Conservation (phyloP, 2,113 vertebrate genomes). For the Callipepla squamata region DNA sequence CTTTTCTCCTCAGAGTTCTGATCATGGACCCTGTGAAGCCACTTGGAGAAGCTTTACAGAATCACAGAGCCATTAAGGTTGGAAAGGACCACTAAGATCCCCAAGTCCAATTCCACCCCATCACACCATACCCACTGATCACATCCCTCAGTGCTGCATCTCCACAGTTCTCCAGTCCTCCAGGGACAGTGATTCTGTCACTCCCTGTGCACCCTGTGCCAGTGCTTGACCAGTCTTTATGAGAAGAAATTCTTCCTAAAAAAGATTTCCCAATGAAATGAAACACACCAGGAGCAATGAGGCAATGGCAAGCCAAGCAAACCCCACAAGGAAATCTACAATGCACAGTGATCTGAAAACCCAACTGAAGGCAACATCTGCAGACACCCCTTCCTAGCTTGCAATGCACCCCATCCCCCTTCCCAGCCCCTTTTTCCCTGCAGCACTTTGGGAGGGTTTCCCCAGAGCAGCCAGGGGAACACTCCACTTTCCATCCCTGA, state of each 20-base stretch:
- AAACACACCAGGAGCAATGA: not conserved
- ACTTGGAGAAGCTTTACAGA: not conserved
- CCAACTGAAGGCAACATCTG: not conserved
- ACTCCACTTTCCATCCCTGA: not conserved
- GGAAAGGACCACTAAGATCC: no score
- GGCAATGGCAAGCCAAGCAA: not conserved
- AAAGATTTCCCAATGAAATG: not conserved
- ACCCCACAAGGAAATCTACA: not conserved
- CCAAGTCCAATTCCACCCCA: no score
- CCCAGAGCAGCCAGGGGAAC: not conserved
- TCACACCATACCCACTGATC: no score
- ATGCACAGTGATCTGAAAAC: not conserved
- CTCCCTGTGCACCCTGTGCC: no score
- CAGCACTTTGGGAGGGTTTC: not conserved
- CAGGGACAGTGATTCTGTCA: no score
- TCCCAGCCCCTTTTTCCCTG: not conserved
- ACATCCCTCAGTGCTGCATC: no score
- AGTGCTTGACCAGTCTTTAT: no score
- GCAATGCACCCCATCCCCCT: not conserved
- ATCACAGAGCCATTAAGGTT: no score
- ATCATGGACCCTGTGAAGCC: not conserved
- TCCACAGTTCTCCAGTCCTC: no score
- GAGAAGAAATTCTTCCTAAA: no score
- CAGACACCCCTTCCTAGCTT: not conserved
- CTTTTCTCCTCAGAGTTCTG: not conserved